Base-by-base conservation (phyloP, 2,797 vertebrate genomes). In the Dendrocincla tyrannina region DNA sequence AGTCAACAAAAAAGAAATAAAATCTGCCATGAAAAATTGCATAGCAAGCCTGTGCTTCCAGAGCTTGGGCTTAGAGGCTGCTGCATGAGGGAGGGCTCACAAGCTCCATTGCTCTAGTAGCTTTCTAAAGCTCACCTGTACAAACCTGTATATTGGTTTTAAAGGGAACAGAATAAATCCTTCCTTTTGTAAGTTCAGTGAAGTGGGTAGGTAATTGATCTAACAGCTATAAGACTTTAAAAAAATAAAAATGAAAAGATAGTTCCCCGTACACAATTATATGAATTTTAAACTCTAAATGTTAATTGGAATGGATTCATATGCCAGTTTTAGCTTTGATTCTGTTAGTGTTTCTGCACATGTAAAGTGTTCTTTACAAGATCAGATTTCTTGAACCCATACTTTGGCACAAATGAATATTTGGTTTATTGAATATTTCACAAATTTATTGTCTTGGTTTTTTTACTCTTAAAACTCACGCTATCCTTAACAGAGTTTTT, bases 1-100 rank as follows among this genome's bases (percentile, higher is more conserved):
- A 88, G 77, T 47, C 75, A 91, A 85, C 87, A 75, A 83, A 83
- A 89, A 63, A 58, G 72, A 93, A 96, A 91, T 85, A 85, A 85
- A 75, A 11, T 79, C 84, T 88, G n/a, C 60, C 69, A 39, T 68
- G 50, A 95, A 68, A 89, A 89, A 91, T 5, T 77, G n/a, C 50
- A 13, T 8, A 44, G 46, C 5, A 33, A 70, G 17, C 13, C 42
- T 0, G 0, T 27, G 33, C 44, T 85, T 88, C 66, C 66, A 88
- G 62, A 58, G 6, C 32, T 66, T 67, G 41, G 73, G 25, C 32
- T 86, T 83, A 77, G 47, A 47, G 7, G 50, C 39, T 82, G 30
- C 33, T 53, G 52, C 30, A 27, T 44, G 58, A 49, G 62, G 39
- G 33, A 75, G 11, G 17, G n/a, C 33, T 87, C 73, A 79, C 28